phyloP scores from a whole-genome alignment of 2,113 vertebrate species.

The Phrynosoma platyrhinos region DNA sequence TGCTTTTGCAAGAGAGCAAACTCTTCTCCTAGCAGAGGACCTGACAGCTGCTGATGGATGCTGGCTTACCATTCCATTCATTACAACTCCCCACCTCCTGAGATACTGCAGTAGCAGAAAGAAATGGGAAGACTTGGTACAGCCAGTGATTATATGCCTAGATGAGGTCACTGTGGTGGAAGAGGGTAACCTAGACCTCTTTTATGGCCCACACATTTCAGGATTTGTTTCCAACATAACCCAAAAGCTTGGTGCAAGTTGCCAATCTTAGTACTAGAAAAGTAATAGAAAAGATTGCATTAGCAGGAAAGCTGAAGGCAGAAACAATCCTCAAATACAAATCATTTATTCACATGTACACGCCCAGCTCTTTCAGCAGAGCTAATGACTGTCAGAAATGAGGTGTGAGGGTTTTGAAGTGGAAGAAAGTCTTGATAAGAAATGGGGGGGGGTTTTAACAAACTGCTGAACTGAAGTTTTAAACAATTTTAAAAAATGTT shows the following conservation, averaged over 20 bases:
- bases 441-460: no score
- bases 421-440: not conserved
- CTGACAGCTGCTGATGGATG: not conserved
- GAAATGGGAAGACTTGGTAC: no score
- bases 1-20: not conserved
- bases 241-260: no score
- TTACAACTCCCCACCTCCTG: no score
- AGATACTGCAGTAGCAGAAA: not conserved
- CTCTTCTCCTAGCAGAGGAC: not conserved
- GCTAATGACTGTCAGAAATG: not conserved
- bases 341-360: not conserved
- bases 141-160: not conserved
- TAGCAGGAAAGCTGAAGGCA: not conserved
- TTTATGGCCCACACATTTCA: not conserved
- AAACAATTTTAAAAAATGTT: no score
- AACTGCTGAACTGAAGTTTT: no score
- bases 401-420: rapidly evolving
- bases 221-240: no score
- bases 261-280: not conserved
- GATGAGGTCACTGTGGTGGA: no score
- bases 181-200: not conserved
- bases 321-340: not conserved
- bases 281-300: not conserved
- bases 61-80: not conserved
- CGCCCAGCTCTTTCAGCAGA: not conserved